phyloP scores from a whole-genome alignment of 2,113 vertebrate species.

The Sialia sialis region DNA sequence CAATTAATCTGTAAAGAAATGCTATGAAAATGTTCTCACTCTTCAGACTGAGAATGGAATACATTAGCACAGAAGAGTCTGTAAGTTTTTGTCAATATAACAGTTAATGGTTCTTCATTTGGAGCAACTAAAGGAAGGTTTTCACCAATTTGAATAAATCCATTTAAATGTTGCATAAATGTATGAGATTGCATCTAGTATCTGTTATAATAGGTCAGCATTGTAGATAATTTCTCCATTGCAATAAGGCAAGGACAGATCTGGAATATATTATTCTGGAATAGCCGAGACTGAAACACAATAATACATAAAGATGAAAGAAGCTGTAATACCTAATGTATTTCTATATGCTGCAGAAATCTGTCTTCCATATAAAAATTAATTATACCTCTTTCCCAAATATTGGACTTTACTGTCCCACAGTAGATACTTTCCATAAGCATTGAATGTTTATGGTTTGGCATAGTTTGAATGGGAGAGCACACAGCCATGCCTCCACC shows the following conservation, averaged over 20 bases:
- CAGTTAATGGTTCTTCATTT: conserved; percentile 14
- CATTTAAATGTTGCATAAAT: conserved; percentile 28
- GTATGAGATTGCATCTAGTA: not conserved
- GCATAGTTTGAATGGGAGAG: not conserved
- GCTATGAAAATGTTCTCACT: not conserved
- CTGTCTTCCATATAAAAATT: not conserved
- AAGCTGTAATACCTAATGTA: not conserved
- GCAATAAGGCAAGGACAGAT: not conserved
- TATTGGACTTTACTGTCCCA: not conserved
- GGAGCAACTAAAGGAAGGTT: not conserved
- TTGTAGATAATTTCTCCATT: not conserved
- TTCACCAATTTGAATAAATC: conserved; percentile 22
- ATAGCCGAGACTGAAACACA: not conserved
- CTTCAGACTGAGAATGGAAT: not conserved
- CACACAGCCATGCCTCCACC: accelerated
- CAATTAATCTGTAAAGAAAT: conserved; percentile 46
- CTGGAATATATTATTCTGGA: conserved; percentile 12
- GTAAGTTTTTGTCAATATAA: conserved; percentile 30
- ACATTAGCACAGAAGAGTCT: not conserved
- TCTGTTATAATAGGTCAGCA: conserved; percentile 6
- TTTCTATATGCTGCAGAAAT: not conserved
- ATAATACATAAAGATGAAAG: not conserved
- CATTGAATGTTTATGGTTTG: too few species aligned
- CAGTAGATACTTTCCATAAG: not conserved
- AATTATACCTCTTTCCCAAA: not conserved